Evolutionary conservation across 2,888 invertebrate genomes (phyloP).

Genomic region (Rhagophthalmus giganteus): DNA sequence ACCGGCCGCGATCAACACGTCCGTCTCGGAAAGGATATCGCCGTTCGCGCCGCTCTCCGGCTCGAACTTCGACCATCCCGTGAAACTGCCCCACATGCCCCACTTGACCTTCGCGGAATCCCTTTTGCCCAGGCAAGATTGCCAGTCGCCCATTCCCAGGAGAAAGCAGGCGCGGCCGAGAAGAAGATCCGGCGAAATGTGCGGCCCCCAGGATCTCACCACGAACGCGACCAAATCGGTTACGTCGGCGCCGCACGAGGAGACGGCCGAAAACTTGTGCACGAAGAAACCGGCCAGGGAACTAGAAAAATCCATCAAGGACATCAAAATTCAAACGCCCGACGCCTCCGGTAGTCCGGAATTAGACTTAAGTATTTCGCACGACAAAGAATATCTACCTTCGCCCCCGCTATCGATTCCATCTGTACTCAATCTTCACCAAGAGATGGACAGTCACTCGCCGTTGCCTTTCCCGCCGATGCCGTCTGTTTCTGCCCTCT

Average conservation of each 20-base stretch:
- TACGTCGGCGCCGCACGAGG: slow-evolving; percentile 45
- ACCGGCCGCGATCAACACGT: slow-evolving; percentile 37
- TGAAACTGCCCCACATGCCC: slow-evolving; percentile 57
- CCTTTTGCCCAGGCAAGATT: slow-evolving; percentile 55
- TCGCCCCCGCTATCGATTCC: slow-evolving; percentile 60
- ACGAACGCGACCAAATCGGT: slow-evolving; percentile 41
- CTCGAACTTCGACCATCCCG: slow-evolving; percentile 55
- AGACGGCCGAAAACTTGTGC: slow-evolving; percentile 63
- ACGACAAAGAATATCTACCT: slow-evolving; percentile 55
- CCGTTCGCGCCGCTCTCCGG: slow-evolving; percentile 53
- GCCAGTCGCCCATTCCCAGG: slow-evolving; percentile 79
- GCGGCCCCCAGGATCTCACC: slow-evolving; percentile 65
- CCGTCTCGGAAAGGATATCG: slow-evolving; percentile 42
- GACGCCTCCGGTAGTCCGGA: slow-evolving; percentile 47
- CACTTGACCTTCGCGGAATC: slow-evolving; percentile 53
- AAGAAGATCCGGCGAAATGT: slow-evolving; percentile 76
- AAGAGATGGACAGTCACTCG: slow-evolving; percentile 51
- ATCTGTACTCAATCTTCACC: slow-evolving; percentile 60
- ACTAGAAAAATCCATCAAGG: slow-evolving; percentile 38
- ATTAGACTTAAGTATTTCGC: slow-evolving; percentile 49
- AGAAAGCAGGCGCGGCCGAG: slow-evolving; percentile 85
- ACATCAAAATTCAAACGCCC: slow-evolving; percentile 23
- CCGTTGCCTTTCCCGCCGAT: slow-evolving; percentile 74
- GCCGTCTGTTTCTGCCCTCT: slow-evolving; percentile 73
- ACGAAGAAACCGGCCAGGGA: slow-evolving; percentile 61